A percentile compares a stretch with the other conserved stretches of the same genome.
Conservation (phyloP, 2,888 invertebrate species). For the Cinara cedri region DNA sequence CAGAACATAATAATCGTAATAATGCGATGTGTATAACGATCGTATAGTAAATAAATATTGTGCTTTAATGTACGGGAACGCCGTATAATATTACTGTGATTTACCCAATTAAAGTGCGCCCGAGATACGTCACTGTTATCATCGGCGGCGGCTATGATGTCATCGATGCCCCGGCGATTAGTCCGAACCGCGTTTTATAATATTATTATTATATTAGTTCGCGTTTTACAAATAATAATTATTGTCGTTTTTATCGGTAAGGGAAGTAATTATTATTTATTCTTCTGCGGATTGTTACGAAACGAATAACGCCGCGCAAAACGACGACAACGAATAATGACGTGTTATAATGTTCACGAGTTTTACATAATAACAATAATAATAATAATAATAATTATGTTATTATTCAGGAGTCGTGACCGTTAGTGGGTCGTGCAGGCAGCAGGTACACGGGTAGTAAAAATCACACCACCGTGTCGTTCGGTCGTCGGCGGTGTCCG, state of each 20-base stretch:
- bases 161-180: not conserved
- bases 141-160: not conserved
- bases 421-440: no score
- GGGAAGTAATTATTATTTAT: no score
- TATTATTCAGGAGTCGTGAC: not conserved
- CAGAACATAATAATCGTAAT: no score
- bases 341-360: not conserved
- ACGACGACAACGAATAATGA: not conserved
- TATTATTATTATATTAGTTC: no score
- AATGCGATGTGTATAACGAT: not conserved
- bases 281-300: no score
- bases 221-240: no score
- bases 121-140: conserved; percentile 25
- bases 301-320: no score
- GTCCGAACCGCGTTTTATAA: not conserved
- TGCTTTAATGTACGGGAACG: no score
- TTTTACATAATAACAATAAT: conserved; percentile 11
- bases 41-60: not conserved
- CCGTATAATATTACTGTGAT: no score
- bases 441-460: not conserved
- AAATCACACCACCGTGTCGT: not conserved
- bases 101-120: not conserved
- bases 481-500: not conserved
- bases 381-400: not conserved
- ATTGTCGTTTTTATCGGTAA: no score